Base-by-base conservation (phyloP, 2,113 vertebrate species). In the Cephalopholis sonnerati region DNA sequence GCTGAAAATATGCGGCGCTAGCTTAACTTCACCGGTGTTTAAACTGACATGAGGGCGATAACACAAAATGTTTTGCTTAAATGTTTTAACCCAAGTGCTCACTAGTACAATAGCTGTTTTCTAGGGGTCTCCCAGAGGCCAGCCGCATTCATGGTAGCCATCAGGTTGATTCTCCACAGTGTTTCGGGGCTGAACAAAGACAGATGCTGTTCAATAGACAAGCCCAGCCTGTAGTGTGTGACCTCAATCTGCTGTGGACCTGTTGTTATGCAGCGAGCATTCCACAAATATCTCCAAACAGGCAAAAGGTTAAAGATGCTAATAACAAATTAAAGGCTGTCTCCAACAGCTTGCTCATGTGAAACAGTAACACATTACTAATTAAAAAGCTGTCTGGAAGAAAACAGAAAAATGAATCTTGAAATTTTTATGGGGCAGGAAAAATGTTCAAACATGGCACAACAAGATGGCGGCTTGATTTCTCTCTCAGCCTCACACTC, bases 251-350 rank as follows among this genome's bases (percentile, higher is more conserved):
- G 72, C 65, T 57, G 24, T 13, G 29, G 55, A 71, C 64, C 63
- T 61, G n/a, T 84, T 86, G 71, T 86, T 74, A 77, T 74, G 87
- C 82, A 29, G 22, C 2, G 6, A 65, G 44, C 64, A 79, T 89
- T 89, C 62, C 63, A 74, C 59, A 81, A 81, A 90, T 81, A 80
- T 81, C 69, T 89, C 65, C 36, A 36, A 73, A 61, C 62, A 77
- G 67, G 81, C 74, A 74, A 89, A 88, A 85, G 78, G 77, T 85
- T 88, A 81, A 69, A 84, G 62, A 78, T 75, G 59, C 77, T 87
- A 83, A 87, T 78, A 86, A 83, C 50, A 74, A 83, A 91, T 78
- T n/a, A 79, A 74, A 85, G 36, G 27, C 64, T 86, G 77, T 73
- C 32, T 85, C 50, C 9, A 25, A 27, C 7, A 8, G 36, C 53